Conservation (phyloP, 2,888 invertebrate genomes). For the Drosophila monieri region DNA sequence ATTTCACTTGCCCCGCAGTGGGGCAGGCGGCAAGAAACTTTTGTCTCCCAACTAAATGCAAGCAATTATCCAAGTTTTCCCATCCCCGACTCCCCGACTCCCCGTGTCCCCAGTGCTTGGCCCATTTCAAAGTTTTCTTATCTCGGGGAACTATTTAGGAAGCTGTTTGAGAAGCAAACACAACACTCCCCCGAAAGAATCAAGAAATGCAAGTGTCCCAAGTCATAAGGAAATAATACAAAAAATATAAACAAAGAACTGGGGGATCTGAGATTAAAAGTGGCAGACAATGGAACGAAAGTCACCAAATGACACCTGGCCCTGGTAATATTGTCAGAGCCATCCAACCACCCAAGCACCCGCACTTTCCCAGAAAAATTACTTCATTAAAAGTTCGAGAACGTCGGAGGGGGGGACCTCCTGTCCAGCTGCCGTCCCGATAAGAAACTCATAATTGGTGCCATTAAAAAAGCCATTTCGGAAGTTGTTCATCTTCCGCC, state of each 20-base stretch:
- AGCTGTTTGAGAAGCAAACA: conserved; percentile 21
- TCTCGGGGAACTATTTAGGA: conserved; percentile 33
- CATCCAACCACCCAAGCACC: conserved; percentile 1
- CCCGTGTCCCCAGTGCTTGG: background rate
- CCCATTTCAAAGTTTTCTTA: conserved; percentile 26
- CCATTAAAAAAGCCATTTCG: conserved; percentile 80
- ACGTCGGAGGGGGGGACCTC: conserved; percentile 31
- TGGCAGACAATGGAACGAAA: conserved; percentile 64
- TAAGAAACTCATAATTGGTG: conserved; percentile 81
- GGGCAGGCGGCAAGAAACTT: background rate
- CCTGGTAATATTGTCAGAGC: conserved; percentile 5
- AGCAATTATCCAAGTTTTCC: conserved; percentile 22
- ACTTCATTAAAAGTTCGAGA: conserved; percentile 75
- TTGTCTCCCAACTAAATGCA: conserved; percentile 10
- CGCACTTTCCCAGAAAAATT: conserved; percentile 53
- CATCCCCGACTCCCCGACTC: background rate
- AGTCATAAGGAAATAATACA: conserved; percentile 5
- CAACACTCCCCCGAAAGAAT: conserved; percentile 4
- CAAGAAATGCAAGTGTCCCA: conserved; percentile 11
- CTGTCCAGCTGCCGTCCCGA: conserved; percentile 70
- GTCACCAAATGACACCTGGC: conserved; percentile 27
- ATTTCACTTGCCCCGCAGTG: background rate
- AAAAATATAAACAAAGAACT: background rate
- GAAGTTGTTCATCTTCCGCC: conserved; percentile 78
- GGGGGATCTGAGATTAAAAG: conserved; percentile 48